Conservation (phyloP, 2,888 invertebrate genomes). For the Chrysopilus asiliformis region DNA sequence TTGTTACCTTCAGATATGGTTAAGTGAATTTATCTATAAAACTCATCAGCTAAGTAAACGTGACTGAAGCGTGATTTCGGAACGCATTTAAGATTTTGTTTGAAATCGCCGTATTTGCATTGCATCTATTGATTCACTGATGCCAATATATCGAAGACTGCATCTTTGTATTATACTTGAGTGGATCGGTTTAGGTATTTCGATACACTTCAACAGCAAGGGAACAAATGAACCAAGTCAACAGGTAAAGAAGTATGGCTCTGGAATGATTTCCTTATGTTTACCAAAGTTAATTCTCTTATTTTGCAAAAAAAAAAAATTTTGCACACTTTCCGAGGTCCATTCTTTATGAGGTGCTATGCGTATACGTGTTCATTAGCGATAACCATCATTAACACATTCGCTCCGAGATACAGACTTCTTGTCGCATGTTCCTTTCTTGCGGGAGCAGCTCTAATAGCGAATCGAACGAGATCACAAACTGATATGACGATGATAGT, state of each 20-base stretch:
- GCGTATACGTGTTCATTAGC: slow-evolving; percentile 11
- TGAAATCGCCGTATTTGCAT: slow-evolving; percentile 12
- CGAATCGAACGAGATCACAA: too few species aligned
- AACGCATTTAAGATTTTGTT: slow-evolving; percentile 10
- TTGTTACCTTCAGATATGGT: too few species aligned
- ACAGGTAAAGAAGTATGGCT: not conserved
- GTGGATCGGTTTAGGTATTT: too few species aligned
- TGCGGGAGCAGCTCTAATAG: too few species aligned
- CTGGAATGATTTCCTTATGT: slow-evolving; percentile 11
- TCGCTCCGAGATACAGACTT: not conserved
- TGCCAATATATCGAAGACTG: slow-evolving; percentile 1
- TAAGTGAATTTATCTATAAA: not conserved
- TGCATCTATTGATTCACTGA: slow-evolving; percentile 5
- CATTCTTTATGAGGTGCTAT: slow-evolving; percentile 11
- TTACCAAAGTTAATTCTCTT: slow-evolving; percentile 6
- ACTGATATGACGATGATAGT: too few species aligned
- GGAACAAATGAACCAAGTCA: too few species aligned
- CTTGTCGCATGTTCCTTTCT: slow-evolving; percentile 7
- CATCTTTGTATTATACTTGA: too few species aligned
- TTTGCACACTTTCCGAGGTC: not conserved
- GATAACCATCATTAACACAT: slow-evolving; percentile 10
- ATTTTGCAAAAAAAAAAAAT: slow-evolving; percentile 8
- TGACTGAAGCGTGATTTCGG: not conserved
- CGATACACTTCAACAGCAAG: not conserved
- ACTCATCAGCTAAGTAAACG: not conserved